Conservation (phyloP, 2,113 vertebrate species). For the Cyprinodon brontotheroides region DNA sequence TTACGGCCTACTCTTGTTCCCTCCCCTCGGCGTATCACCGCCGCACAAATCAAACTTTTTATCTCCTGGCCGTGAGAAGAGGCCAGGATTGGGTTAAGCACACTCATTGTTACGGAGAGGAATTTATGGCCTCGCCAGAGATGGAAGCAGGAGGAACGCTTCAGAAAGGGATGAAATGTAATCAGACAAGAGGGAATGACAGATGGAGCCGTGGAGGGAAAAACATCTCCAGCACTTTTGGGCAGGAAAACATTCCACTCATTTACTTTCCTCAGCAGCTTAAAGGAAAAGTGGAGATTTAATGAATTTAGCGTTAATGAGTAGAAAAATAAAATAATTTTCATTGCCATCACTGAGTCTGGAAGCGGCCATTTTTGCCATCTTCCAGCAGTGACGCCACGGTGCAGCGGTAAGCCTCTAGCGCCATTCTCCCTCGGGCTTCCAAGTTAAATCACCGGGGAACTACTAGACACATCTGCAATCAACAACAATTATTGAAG, state of each 20-base stretch:
- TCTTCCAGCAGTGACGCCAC: too few species aligned
- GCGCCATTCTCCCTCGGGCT: too few species aligned
- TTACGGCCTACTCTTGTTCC: conserved; percentile 51
- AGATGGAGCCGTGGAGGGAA: not conserved
- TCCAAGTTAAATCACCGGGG: too few species aligned
- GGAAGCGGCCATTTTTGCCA: too few species aligned
- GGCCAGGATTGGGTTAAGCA: conserved; percentile 63
- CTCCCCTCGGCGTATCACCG: conserved; percentile 32
- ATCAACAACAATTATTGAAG: too few species aligned
- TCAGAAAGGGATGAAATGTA: conserved; percentile 6
- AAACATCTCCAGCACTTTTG: not conserved
- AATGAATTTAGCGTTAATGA: too few species aligned
- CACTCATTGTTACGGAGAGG: conserved; percentile 26
- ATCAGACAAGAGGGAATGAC: conserved; percentile 3
- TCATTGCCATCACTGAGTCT: too few species aligned
- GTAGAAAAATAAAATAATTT: too few species aligned
- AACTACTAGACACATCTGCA: too few species aligned
- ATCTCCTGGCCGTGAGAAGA: conserved; percentile 60
- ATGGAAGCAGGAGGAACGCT: conserved; percentile 31
- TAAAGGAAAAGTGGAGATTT: not conserved
- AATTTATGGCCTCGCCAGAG: conserved; percentile 13
- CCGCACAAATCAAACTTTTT: conserved; percentile 68
- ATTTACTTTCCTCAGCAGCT: conserved; percentile 14
- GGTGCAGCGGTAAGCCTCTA: too few species aligned
- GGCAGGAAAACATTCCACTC: not conserved